A percentile compares a stretch with the other conserved stretches of the same genome.
These are phyloP conservation scores for Ardeotis arabs DNA, from an alignment of 2,113 vertebrate genomes.

Conservation along the genomic window DNA sequence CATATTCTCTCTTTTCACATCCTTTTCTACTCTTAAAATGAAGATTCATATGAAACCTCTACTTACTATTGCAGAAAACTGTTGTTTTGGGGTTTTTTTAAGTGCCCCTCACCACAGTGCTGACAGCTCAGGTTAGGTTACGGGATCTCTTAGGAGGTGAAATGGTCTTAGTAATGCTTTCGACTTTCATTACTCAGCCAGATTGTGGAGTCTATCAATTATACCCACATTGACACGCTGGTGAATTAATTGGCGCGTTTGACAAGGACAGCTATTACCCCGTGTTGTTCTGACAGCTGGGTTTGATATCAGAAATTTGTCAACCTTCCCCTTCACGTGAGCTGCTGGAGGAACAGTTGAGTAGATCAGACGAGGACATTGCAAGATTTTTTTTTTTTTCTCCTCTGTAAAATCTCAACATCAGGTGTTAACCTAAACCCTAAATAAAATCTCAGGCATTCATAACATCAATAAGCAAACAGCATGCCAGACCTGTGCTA, in stretches of 20 bases:
- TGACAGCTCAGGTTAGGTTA: constrained; percentile 33
- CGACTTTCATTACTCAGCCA: constrained; percentile 75
- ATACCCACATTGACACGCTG: constrained; percentile 71
- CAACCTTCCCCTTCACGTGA: constrained; percentile 73
- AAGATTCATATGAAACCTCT: not conserved
- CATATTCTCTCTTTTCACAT: not conserved
- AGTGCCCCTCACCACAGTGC: not conserved
- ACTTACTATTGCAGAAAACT: not conserved
- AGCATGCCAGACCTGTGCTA: not conserved
- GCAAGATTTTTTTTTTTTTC: not conserved
- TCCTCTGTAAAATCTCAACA: not conserved
- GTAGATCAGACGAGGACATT: constrained; percentile 4
- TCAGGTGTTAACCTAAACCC: constrained; percentile 15
- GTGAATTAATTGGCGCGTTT: constrained; percentile 78
- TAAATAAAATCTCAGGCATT: constrained; percentile 32
- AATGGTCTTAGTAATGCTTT: constrained; percentile 61
- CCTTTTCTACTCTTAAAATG: not conserved
- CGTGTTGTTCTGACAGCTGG: constrained; percentile 80
- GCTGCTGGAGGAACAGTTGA: constrained; percentile 65
- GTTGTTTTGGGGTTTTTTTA: not conserved
- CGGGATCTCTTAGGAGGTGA: constrained; percentile 23
- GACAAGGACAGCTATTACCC: constrained; percentile 83
- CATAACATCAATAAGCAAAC: constrained; percentile 22
- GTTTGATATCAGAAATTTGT: constrained; percentile 83
- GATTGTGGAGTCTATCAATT: constrained; percentile 82